phyloP scores from a whole-genome alignment of 2,113 vertebrate genomes.

The Brachionichthys hirsutus region DNA sequence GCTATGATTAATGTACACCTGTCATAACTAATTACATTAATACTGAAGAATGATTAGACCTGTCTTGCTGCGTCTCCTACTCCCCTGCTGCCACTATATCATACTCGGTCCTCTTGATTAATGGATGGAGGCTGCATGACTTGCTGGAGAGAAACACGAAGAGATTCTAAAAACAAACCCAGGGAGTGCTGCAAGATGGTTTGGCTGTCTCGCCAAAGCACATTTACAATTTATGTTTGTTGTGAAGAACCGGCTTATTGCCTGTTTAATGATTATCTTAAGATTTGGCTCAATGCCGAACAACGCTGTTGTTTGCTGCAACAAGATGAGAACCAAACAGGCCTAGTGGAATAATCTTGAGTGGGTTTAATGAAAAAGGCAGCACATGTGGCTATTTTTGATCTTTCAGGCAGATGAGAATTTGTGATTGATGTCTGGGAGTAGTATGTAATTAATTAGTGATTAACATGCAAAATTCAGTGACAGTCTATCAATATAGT shows the following conservation, averaged over 20 bases:
- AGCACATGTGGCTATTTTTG: no score
- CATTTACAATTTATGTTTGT: not conserved
- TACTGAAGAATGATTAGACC: constrained; percentile 57
- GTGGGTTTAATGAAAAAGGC: no score
- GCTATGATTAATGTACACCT: constrained; percentile 67
- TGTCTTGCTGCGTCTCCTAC: constrained; percentile 48
- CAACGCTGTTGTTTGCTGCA: not conserved
- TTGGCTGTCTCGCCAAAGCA: not conserved
- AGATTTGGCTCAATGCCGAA: not conserved
- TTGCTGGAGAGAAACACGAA: constrained; percentile 25
- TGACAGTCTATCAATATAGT: constrained; percentile 30
- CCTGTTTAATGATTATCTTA: not conserved
- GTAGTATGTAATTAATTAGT: constrained; percentile 6
- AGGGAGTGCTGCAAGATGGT: no score
- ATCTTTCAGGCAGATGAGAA: not conserved
- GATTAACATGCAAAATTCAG: constrained; percentile 10
- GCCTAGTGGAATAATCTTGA: no score
- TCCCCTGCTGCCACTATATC: constrained; percentile 41
- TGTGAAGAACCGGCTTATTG: not conserved
- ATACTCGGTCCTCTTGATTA: constrained; percentile 36
- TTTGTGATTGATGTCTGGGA: constrained; percentile 46
- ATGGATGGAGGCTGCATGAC: constrained; percentile 17
- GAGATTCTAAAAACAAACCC: no score
- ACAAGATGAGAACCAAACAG: not conserved
- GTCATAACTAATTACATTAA: constrained; percentile 69